Evolutionary conservation across 2,113 vertebrate genomes (phyloP), one percentile per base, ranked within the genome.

Genomic region (Ceyx margarethae): DNA sequence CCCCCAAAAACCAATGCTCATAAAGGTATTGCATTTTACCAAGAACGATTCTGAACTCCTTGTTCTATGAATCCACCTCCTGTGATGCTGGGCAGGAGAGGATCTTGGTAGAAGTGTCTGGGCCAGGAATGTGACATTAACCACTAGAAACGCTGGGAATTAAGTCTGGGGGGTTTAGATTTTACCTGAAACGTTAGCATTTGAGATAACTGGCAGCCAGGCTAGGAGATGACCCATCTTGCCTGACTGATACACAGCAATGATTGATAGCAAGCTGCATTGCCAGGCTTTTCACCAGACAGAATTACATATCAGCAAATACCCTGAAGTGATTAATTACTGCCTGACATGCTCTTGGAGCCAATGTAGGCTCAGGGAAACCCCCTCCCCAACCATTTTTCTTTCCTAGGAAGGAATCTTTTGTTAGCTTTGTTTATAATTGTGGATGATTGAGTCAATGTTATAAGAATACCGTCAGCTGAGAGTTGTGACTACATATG

Each of bases 291-390:
- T 84, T 71, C 73, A 3, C 31, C 72, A 74, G 62, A 40, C 3
- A 1, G 68, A 50, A 85, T 81, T 71, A 46, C 72, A 29, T 25
- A 51, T 45, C 76, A 71, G 65, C 69, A 85, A 48, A 66, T 25
- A 22, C 54, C 68, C 93, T 21, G 46, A 22, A 72, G 82, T 50
- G 77, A 79, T 66, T 87, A 72, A 75, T 74, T 58, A 51, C 65
- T 45, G 77, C 66, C 53, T 89, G 53, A 57, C 69, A 57, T 57
- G 42, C 54, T 81, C 25, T 72, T 73, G 56, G 77, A 87, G 85
- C 17, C 0, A 0, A n/a, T 42, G 37, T 13, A 61, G 15, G 15
- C 77, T 79, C 57, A 31, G 51, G 58, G 19, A 91, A 37, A 33
- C 5, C 26, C 19, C 26, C 54, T 15, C 33, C 43, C 5, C 60